Conservation (phyloP, 2,888 invertebrate species). For the Apamea anceps region DNA sequence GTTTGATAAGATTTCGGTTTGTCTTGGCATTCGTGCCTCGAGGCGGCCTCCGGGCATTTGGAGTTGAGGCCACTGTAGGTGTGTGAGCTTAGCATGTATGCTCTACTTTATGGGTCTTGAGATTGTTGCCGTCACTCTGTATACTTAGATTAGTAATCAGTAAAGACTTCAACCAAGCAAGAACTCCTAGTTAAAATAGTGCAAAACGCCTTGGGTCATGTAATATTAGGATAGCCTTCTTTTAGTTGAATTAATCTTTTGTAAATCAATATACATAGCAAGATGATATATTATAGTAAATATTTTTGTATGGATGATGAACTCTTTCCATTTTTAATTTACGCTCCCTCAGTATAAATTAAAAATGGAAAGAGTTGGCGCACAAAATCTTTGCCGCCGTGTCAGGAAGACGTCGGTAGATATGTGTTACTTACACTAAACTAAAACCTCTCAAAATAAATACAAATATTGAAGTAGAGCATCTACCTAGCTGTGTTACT, state of each 20-base stretch:
- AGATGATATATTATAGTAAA: not conserved
- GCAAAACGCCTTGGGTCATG: not conserved
- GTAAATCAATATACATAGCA: not conserved
- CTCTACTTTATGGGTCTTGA: constrained; percentile 67
- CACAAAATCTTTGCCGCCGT: not conserved
- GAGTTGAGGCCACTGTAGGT: constrained; percentile 78
- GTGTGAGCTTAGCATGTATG: constrained; percentile 62
- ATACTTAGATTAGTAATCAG: not conserved
- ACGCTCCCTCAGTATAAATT: not conserved
- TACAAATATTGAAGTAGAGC: constrained; percentile 63
- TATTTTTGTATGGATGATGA: not conserved
- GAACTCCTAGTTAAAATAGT: not conserved
- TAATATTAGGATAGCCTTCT: not conserved
- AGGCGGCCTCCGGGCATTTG: constrained; percentile 85
- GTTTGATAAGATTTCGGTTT: constrained; percentile 89
- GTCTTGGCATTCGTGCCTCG: constrained; percentile 89
- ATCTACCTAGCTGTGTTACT: constrained; percentile 48
- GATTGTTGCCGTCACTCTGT: not conserved
- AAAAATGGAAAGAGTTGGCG: not conserved
- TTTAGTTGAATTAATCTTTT: not conserved
- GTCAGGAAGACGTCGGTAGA: not conserved
- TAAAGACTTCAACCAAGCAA: not conserved
- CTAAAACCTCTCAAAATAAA: not conserved
- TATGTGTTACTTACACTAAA: not conserved
- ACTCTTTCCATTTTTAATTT: too few relatives aligned